These are phyloP conservation scores for Rhingia rostrata DNA, from an alignment of 2,888 invertebrate species.

Conservation along the genomic window DNA sequence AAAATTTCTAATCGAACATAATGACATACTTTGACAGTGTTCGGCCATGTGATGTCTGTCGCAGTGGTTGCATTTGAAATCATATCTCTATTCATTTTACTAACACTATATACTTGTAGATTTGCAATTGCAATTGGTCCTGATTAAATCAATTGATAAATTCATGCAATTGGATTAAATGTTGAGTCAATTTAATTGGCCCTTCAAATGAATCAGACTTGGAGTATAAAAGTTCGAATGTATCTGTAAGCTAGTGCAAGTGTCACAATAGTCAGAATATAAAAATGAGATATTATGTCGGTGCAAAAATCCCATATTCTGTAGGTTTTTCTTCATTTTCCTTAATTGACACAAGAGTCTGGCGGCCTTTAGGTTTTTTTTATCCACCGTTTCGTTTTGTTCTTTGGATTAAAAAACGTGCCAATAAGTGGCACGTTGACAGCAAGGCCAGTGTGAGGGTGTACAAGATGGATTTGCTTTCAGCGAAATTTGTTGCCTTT, in stretches of 20 bases:
- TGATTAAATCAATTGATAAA: constrained; percentile 27
- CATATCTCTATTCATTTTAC: too few species aligned
- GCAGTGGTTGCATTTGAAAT: too few species aligned
- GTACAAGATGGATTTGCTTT: constrained; percentile 38
- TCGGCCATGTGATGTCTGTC: constrained; percentile 16
- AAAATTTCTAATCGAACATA: neutral
- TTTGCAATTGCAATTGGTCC: constrained; percentile 11
- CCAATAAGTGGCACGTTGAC: constrained; percentile 40
- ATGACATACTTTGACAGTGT: neutral
- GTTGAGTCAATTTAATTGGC: neutral
- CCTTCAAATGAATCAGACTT: too few species aligned
- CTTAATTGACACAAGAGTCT: constrained; percentile 15
- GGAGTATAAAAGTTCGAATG: neutral
- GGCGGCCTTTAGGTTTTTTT: neutral
- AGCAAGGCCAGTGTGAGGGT: constrained; percentile 32
- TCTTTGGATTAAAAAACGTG: constrained; percentile 35
- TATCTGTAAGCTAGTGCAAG: constrained; percentile 2
- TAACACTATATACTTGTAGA: too few species aligned
- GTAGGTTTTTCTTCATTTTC: neutral
- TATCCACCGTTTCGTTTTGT: neutral
- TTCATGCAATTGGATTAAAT: neutral
- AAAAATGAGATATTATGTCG: constrained; percentile 1
- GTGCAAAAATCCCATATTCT: constrained; percentile 10
- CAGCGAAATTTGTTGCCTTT: constrained; percentile 29
- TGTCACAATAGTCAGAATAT: neutral